Percentiles rank a stretch among this genome's conserved stretches.
Conservation (phyloP, 2,113 vertebrate species). For the Stictonetta naevosa region DNA sequence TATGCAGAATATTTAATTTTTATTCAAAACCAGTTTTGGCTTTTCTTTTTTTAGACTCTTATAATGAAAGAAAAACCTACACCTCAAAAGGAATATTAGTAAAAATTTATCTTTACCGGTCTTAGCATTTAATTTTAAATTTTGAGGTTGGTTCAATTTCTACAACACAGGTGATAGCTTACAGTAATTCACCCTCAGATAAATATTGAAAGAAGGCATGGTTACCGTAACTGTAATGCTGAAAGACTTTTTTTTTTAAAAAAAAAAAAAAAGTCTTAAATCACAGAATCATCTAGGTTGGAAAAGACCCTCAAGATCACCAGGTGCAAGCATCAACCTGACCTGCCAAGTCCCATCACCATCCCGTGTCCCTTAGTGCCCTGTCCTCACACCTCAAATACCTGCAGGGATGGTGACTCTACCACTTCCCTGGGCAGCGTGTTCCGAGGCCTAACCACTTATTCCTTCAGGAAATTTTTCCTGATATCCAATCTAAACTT, state of each 20-base stretch:
- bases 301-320: background rate
- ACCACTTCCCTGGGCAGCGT: no score
- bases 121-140: background rate
- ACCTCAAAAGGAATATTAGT: accelerated
- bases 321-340: no score
- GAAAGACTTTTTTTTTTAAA: background rate
- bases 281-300: background rate
- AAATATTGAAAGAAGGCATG: background rate
- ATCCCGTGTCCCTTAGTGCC: background rate
- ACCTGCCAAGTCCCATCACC: background rate
- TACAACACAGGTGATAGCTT: background rate
- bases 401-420: background rate
- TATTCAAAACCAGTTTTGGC: background rate
- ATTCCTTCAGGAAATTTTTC: no score
- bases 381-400: background rate
- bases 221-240: background rate
- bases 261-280: background rate
- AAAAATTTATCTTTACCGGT: background rate
- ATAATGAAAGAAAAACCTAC: background rate
- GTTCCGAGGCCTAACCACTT: no score
- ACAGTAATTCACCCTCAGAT: background rate
- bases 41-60: background rate
- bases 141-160: background rate
- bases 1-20: background rate
- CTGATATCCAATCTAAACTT: no score